phyloP scores from a whole-genome alignment of 1,140 invertebrate genomes.

The Bombus confusus region DNA sequence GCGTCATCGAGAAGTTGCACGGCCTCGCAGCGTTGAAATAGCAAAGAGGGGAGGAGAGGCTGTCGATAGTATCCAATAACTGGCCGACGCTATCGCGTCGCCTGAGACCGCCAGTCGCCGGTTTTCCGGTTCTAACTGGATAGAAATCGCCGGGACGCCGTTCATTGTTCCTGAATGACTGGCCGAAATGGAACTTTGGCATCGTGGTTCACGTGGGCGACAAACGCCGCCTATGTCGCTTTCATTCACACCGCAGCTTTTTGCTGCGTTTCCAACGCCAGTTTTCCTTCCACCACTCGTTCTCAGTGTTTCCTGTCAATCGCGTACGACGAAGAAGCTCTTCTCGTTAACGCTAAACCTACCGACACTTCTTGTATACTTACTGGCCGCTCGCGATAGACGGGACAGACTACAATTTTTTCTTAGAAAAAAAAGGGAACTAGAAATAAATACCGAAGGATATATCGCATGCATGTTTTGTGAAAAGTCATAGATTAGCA shows the following conservation, averaged over 20 bases:
- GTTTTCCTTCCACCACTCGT: background rate
- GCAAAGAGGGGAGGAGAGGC: background rate
- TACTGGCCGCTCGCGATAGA: too few species aligned
- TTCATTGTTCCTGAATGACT: slow-evolving; percentile 57
- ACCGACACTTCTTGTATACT: too few species aligned
- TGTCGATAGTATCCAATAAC: slow-evolving; percentile 55
- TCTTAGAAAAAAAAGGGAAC: too few species aligned
- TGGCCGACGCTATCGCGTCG: slow-evolving; percentile 48
- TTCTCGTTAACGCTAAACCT: too few species aligned
- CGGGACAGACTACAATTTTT: too few species aligned
- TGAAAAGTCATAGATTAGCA: too few species aligned
- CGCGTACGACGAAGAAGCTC: too few species aligned
- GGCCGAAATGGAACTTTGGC: slow-evolving; percentile 41
- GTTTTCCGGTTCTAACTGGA: slow-evolving; percentile 71
- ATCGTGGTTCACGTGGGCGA: background rate
- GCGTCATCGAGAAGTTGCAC: slow-evolving; percentile 5
- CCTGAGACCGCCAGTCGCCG: slow-evolving; percentile 68
- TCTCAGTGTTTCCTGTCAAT: too few species aligned
- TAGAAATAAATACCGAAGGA: too few species aligned
- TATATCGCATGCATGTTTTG: too few species aligned
- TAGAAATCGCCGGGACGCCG: slow-evolving; percentile 14
- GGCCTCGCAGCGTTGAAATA: background rate
- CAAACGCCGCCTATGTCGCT: background rate
- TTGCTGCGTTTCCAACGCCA: too few species aligned
- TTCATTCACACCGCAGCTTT: background rate